Evolutionary conservation across 2,888 invertebrate genomes (phyloP), one percentile per base, ranked within the genome.

Genomic region (Mythimna lalbum): DNA sequence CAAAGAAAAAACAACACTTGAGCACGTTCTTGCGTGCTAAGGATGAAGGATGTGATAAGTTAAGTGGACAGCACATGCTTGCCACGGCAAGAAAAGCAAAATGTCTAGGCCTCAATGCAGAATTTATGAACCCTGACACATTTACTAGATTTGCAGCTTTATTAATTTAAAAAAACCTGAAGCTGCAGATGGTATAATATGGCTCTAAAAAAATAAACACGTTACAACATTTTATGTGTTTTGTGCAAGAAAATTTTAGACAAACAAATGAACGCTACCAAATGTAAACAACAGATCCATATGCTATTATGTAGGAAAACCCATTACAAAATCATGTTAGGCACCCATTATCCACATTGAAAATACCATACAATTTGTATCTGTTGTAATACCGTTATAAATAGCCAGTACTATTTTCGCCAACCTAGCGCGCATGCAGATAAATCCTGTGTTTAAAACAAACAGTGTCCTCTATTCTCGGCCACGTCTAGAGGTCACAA

Each of bases 1-100:
- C 74, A 84, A 88, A 89, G 82, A 86, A 87, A 82, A 87, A 90
- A 73, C 68, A 79, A 73, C 83, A 81, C 90, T 91, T 85, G 76
- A 89, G 88, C 92, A 93, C 93, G 91, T 88, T 82, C 79, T 87
- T 83, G 76, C 81, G 83, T 80, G 74, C 75, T 72, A 79, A 79
- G 81, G 82, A 86, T 85, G 86, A 81, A 88, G 88, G 84, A 82
- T 87, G 81, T 72, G 74, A 83, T 79, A 86, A 82, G 63, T 73
- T 27, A 55, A 81, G 77, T 76, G 75, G 76, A 79, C 59, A 73
- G 55, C 77, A 77, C 56, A 77, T 67, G 71, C 67, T 68, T 74
- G 69, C 61, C 49, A 73, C 61, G 12, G 47, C 33, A 9, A 64
- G 71, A 68, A 75, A 69, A 56, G 6, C 17, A 56, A 62, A 73